These are phyloP conservation scores for Sigmodon hispidus DNA, from an alignment of 2,113 vertebrate species.

Conservation along the genomic window DNA sequence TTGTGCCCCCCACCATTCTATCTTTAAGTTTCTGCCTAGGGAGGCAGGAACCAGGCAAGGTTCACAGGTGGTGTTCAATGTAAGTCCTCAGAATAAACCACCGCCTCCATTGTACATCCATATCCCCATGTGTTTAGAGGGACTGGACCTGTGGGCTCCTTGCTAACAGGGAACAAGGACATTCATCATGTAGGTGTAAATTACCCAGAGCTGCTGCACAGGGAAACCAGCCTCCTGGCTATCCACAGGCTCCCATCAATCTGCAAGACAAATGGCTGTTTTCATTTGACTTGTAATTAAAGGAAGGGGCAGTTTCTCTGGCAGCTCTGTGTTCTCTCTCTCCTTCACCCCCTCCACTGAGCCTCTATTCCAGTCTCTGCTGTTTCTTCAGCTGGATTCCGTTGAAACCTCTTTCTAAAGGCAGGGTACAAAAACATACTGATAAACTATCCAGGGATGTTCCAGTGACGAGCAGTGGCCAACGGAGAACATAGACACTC, in stretches of 20 bases:
- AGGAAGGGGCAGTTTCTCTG: background rate
- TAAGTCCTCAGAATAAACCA: background rate
- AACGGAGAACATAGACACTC: background rate
- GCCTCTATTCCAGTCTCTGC: background rate
- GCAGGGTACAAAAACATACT: background rate
- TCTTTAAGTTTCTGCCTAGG: background rate
- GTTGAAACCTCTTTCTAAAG: background rate
- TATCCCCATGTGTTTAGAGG: background rate
- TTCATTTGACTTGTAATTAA: background rate
- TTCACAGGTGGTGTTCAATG: background rate
- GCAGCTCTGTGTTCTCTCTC: background rate
- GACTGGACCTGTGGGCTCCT: background rate
- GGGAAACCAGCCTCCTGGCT: constrained; percentile 31
- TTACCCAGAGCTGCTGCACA: background rate
- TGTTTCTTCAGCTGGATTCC: constrained; percentile 14
- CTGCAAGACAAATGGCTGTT: constrained; percentile 48
- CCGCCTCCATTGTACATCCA: fast-evolving
- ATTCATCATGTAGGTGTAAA: background rate
- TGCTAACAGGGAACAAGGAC: background rate
- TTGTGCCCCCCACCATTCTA: background rate
- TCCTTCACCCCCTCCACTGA: background rate
- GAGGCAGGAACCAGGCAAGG: background rate
- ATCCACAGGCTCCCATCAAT: background rate
- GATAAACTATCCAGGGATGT: background rate
- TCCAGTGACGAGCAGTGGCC: background rate